These are phyloP conservation scores for Micoletzkya japonica DNA, from an alignment of 2,888 invertebrate species.

Conservation along the genomic window DNA sequence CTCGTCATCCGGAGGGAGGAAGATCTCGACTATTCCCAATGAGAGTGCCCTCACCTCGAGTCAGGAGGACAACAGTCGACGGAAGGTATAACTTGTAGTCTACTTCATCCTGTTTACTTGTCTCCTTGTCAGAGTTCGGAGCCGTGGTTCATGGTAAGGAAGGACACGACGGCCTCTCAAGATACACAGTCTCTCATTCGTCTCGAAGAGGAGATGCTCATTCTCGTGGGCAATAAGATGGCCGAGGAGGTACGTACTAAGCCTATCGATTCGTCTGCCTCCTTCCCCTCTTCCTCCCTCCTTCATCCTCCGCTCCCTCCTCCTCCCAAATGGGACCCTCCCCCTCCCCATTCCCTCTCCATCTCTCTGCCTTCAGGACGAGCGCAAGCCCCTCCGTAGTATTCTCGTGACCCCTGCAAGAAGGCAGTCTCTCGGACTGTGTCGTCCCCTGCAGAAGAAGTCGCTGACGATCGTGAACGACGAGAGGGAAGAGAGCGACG, in stretches of 20 bases:
- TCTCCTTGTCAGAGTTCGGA: not conserved
- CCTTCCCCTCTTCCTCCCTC: too few species aligned
- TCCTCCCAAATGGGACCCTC: too few species aligned
- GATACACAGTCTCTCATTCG: not conserved
- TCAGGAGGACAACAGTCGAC: constrained; percentile 16
- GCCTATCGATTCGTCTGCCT: too few species aligned
- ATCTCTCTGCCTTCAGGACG: too few species aligned
- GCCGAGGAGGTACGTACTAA: not conserved
- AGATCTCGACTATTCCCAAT: constrained; percentile 25
- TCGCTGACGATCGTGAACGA: constrained; percentile 14
- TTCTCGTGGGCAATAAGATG: not conserved
- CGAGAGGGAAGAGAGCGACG: not conserved
- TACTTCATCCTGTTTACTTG: not conserved
- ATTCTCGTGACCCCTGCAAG: constrained; percentile 15
- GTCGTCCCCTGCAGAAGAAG: constrained; percentile 9
- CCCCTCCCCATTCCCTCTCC: too few species aligned
- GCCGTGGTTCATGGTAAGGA: not conserved
- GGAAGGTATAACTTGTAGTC: too few species aligned
- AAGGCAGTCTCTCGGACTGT: not conserved
- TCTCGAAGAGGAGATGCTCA: not conserved
- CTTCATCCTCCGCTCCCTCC: too few species aligned
- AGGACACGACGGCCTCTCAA: not conserved
- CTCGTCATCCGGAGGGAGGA: constrained; percentile 11
- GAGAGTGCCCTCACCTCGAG: constrained; percentile 8
- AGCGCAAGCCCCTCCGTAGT: constrained; percentile 18